Conservation (phyloP, 30 jellyfish, hydroid and myxozoan species). For the Aurelia aurita complex sp. Pacific region DNA sequence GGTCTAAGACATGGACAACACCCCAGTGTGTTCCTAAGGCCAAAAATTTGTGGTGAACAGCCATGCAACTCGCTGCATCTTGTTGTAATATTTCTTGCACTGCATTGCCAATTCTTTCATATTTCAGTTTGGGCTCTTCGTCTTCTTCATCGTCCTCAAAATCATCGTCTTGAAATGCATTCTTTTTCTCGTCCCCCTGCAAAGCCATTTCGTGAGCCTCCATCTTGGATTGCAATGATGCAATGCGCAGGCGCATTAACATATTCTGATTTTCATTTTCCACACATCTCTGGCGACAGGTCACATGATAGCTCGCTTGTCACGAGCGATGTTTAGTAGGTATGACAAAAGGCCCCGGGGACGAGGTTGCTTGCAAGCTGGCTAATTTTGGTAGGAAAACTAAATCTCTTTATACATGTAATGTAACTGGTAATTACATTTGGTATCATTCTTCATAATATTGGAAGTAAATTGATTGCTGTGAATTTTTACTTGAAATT, state of each 20-base stretch:
- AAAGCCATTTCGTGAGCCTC: too few relatives aligned
- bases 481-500: too few relatives aligned
- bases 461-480: too few relatives aligned
- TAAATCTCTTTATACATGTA: too few relatives aligned
- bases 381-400: too few relatives aligned
- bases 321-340: too few relatives aligned
- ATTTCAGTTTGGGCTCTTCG: conserved; percentile 90
- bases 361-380: too few relatives aligned
- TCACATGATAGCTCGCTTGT: not conserved
- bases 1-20: conserved; percentile 95
- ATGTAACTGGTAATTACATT: too few relatives aligned
- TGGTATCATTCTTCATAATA: too few relatives aligned
- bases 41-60: conserved; percentile 92
- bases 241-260: conserved; percentile 39
- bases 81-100: conserved; percentile 70
- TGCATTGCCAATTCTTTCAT: conserved; percentile 90
- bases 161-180: conserved; percentile 50
- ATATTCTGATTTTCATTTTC: not conserved
- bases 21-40: conserved; percentile 99
- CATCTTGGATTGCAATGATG: not conserved
- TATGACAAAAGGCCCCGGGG: too few relatives aligned
- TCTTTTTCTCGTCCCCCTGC: conserved; percentile 18
- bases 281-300: too few relatives aligned
- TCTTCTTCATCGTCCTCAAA: conserved; percentile 87
- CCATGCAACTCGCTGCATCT: conserved; percentile 99